phyloP scores from a whole-genome alignment of 1,140 invertebrate species.

The Holotrichia oblita region DNA sequence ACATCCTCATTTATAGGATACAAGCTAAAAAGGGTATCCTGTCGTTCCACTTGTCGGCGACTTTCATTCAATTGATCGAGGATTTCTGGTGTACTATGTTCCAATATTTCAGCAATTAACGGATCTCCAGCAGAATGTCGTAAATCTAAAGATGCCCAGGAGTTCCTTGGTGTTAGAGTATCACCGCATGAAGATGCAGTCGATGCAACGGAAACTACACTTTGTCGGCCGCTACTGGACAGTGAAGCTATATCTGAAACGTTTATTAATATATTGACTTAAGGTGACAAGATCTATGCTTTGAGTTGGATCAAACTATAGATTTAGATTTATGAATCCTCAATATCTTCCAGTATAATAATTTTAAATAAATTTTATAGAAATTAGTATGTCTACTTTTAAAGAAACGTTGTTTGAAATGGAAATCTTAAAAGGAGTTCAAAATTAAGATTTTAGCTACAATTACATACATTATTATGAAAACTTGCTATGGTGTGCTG shows the following conservation, averaged over 20 bases:
- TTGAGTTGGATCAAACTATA: no score
- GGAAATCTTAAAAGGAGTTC: no score
- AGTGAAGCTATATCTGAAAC: slow-evolving; percentile 54
- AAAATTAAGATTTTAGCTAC: no score
- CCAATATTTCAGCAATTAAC: slow-evolving; percentile 83
- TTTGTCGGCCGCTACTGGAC: slow-evolving; percentile 68
- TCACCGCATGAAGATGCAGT: slow-evolving; percentile 77
- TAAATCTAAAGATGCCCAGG: slow-evolving; percentile 90
- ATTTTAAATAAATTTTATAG: no score
- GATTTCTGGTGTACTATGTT: slow-evolving; percentile 81
- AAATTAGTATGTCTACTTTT: no score
- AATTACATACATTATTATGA: no score
- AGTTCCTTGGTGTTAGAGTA: slow-evolving; percentile 85
- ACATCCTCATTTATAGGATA: slow-evolving; percentile 76
- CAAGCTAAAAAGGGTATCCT: slow-evolving; percentile 81
- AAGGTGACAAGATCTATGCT: no score
- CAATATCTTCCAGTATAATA: no score
- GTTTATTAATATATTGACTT: not conserved
- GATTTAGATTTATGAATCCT: no score
- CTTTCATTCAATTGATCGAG: slow-evolving; percentile 86
- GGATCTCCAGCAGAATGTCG: slow-evolving; percentile 89
- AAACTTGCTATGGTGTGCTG: no score
- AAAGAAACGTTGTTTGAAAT: no score
- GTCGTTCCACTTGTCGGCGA: slow-evolving; percentile 80
- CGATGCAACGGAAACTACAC: slow-evolving; percentile 72